Base-by-base conservation (phyloP, 2,113 vertebrate species). In the Xenus cinereus region DNA sequence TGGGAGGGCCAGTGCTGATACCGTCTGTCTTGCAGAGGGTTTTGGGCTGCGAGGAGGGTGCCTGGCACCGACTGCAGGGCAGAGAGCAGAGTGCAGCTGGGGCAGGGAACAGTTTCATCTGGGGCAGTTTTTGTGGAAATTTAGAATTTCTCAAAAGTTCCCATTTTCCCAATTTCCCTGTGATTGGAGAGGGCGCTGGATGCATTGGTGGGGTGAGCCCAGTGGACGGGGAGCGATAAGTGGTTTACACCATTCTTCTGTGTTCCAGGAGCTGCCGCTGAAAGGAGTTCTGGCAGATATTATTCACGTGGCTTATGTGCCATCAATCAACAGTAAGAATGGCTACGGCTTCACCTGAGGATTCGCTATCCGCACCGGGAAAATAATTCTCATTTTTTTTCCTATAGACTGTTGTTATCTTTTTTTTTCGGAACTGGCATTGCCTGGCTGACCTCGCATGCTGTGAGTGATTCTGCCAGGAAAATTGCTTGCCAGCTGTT, bases 321-420 rank as follows among this genome's bases (percentile, higher is more conserved):
- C 96, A 4, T 51, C 17, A 2, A 59, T 97, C 67, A 97, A 97
- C 18, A 87, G 97, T 97, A 87, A 97, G 96, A 23, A 20, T 5
- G 0, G 51, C 23, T 23, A 20, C 1, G 10, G 35, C 53, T 53
- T 13, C 33, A 4, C 13, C 39, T 15, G 30, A 7, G 71, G 46
- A 12, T 32, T 45, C 1, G 1, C 45, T 28, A 6, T 24, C 37
- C 59, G 51, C 57, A 18, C 0, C 0, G 69, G 46, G 45, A 23
- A 48, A 45, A 28, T 5, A 6, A 45, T 17, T 46, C 63, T 76
- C 9, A 7, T 63, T 59, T 45, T 21, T 71, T 35, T 59, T 41
- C 63, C 48, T 53, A 10, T 7, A 41, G 57, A 39, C 3, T 20
- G 14, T 26, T 45, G n/a, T 27, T 32, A 19, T 23, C 27, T 53